Percentiles rank a stretch among this genome's conserved stretches.
Conservation (phyloP, 2,113 vertebrate genomes). For the Oreotrochilus melanogaster region DNA sequence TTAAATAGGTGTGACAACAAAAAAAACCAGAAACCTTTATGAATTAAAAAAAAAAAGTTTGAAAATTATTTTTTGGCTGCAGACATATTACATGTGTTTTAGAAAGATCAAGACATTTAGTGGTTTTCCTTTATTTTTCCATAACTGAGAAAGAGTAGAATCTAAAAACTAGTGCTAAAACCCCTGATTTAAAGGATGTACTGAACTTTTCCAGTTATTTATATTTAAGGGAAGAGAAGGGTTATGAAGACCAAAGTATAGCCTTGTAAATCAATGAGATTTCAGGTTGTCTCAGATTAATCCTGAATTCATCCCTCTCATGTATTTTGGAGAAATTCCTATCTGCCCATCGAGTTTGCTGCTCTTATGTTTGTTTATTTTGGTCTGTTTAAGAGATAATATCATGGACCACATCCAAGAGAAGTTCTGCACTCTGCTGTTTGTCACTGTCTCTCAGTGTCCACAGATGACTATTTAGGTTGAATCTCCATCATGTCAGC, state of each 20-base stretch:
- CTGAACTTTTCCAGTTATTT: background rate
- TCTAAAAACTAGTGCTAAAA: background rate
- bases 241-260: background rate
- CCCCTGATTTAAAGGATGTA: background rate
- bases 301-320: fast-evolving
- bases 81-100: background rate
- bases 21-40: fast-evolving
- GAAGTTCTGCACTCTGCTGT: background rate
- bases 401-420: background rate
- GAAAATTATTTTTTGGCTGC: background rate
- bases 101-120: background rate
- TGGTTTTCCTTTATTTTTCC: background rate
- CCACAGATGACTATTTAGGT: background rate
- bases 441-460: background rate
- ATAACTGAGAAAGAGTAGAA: background rate
- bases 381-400: background rate
- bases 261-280: background rate
- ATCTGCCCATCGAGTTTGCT: background rate
- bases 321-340: background rate
- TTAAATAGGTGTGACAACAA: background rate
- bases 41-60: background rate
- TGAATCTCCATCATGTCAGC: background rate
- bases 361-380: background rate
- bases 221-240: background rate
- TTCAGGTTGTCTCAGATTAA: background rate